A percentile compares a stretch with the other conserved stretches of the same genome.
phyloP scores from a whole-genome alignment of 1,140 invertebrate genomes.

The Macrotrachela quadricornifera region DNA sequence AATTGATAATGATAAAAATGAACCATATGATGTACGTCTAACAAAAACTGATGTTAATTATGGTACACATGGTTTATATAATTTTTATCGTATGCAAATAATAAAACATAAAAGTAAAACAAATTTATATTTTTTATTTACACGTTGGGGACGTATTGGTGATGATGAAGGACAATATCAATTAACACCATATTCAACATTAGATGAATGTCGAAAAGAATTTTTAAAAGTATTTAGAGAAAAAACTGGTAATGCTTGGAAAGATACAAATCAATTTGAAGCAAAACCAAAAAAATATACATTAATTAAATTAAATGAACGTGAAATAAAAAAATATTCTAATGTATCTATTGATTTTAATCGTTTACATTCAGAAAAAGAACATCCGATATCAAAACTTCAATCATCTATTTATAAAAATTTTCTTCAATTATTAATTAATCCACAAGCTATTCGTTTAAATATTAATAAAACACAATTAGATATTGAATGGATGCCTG shows the following conservation, averaged over 20 bases:
- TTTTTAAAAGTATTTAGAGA: constrained; percentile 35
- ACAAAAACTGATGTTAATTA: constrained; percentile 33
- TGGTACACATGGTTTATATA: constrained; percentile 32
- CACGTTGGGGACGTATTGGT: constrained; percentile 37
- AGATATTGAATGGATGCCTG: neutral
- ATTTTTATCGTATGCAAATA: constrained; percentile 38
- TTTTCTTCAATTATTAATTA: neutral
- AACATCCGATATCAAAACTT: neutral
- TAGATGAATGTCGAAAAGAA: constrained; percentile 32
- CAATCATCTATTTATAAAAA: neutral
- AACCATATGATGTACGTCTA: constrained; percentile 30
- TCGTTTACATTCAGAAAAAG: neutral
- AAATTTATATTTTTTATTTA: constrained; percentile 34
- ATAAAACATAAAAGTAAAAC: constrained; percentile 27
- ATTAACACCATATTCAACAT: constrained; percentile 32
- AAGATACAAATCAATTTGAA: constrained; percentile 17
- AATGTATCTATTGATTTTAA: constrained; percentile 1
- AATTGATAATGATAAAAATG: too few species aligned
- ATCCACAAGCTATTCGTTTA: neutral
- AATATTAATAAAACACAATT: neutral
- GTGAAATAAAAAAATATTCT: neutral
- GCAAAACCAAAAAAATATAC: constrained; percentile 31
- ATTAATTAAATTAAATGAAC: constrained; percentile 20
- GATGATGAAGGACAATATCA: constrained; percentile 29
- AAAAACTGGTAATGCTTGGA: constrained; percentile 36